Conservation (phyloP, 2,113 vertebrate genomes). For the Petroica traversi region DNA sequence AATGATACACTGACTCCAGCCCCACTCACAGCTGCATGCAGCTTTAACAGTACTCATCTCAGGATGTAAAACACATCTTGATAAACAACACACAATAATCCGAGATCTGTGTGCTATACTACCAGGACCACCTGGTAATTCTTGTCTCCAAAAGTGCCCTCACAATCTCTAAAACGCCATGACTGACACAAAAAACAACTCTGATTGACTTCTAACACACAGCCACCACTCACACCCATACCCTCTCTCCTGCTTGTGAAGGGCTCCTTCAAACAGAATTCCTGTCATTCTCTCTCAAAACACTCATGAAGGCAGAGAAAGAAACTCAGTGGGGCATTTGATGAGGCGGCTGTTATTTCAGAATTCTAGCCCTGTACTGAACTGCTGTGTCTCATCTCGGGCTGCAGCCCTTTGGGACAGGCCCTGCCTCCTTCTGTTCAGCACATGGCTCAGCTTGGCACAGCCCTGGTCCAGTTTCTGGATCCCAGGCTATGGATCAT, state of each 20-base stretch:
- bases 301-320: background rate
- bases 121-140: background rate
- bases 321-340: background rate
- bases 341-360: background rate
- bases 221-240: background rate
- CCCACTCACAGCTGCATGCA: background rate
- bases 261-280: background rate
- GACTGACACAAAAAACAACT: background rate
- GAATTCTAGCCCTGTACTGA: background rate
- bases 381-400: accelerated
- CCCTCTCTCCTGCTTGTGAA: background rate
- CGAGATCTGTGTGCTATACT: background rate
- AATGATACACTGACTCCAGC: background rate
- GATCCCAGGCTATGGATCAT: background rate
- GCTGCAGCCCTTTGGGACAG: background rate
- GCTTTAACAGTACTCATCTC: background rate
- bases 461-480: background rate
- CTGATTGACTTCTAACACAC: background rate
- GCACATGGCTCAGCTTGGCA: background rate
- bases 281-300: background rate
- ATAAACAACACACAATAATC: background rate
- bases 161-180: background rate
- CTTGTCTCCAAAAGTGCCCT: background rate
- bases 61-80: background rate
- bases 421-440: background rate